phyloP scores from a whole-genome alignment of 2,888 invertebrate species.

The Perithous albicinctus region DNA sequence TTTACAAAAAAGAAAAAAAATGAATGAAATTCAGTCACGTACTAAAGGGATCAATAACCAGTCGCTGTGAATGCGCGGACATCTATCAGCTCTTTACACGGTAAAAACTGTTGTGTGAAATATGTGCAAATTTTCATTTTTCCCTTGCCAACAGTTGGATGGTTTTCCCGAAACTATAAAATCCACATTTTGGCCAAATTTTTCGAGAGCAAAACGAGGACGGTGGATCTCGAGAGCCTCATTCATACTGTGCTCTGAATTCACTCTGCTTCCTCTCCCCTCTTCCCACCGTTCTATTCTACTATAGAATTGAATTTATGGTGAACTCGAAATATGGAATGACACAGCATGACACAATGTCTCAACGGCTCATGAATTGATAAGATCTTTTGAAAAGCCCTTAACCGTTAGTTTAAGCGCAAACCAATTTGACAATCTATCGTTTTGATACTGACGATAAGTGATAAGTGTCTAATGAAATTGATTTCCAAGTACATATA shows the following conservation, averaged over 20 bases:
- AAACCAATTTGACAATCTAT: no score
- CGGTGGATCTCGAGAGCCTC: conserved; percentile 30
- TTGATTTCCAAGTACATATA: no score
- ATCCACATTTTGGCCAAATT: conserved; percentile 34
- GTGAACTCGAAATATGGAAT: neutral
- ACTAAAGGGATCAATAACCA: conserved; percentile 34
- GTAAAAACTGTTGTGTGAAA: conserved; percentile 5
- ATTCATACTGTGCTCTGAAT: conserved; percentile 35
- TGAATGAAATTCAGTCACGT: conserved; percentile 28
- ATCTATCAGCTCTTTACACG: conserved; percentile 33
- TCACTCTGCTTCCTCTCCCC: conserved; percentile 10
- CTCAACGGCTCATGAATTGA: neutral
- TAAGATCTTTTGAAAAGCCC: neutral
- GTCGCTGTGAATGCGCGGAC: conserved; percentile 40
- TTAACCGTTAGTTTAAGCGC: no score
- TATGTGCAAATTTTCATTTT: conserved; percentile 42
- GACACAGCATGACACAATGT: conserved; percentile 18
- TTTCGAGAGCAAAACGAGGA: conserved; percentile 26
- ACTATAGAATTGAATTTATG: conserved; percentile 26
- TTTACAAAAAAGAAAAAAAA: conserved; percentile 6
- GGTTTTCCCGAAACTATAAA: conserved; percentile 35
- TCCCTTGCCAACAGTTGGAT: neutral
- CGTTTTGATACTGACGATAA: no score
- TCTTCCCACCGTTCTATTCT: no score
- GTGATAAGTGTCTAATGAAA: no score